phyloP scores from a whole-genome alignment of 2,888 invertebrate genomes.

The Nematopogon swammerdamellus region DNA sequence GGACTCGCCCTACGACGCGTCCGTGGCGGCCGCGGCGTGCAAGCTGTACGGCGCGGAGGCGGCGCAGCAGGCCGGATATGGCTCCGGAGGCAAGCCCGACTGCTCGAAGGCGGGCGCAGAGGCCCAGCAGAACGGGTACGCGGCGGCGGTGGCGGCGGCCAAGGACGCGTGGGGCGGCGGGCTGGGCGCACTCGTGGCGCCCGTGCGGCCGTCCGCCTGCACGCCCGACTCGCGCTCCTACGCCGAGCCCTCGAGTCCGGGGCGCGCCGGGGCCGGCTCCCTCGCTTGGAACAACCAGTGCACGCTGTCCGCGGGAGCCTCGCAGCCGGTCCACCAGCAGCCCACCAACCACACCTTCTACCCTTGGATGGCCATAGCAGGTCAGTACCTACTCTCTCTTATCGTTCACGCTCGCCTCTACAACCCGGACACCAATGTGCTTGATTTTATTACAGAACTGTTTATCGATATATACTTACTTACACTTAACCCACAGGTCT shows the following conservation, averaged over 20 bases:
- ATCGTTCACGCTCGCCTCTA: too few relatives aligned
- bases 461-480: too few relatives aligned
- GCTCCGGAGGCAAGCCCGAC: constrained; percentile 65
- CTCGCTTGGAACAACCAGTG: constrained; percentile 85
- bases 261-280: constrained; percentile 58
- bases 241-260: constrained; percentile 82
- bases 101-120: constrained; percentile 67
- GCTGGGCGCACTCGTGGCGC: constrained; percentile 60
- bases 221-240: constrained; percentile 84
- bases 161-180: constrained; percentile 70
- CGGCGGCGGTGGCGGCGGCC: constrained; percentile 59
- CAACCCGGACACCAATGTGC: too few relatives aligned
- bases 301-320: constrained; percentile 73
- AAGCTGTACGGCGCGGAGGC: constrained; percentile 72
- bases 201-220: constrained; percentile 82
- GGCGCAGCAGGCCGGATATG: constrained; percentile 56
- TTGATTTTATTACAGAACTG: too few relatives aligned
- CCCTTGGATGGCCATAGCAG: constrained; percentile 99
- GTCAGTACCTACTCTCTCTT: constrained; percentile 62
- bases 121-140: constrained; percentile 66
- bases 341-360: constrained; percentile 92
- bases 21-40: constrained; percentile 82
- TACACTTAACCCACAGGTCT: too few relatives aligned
- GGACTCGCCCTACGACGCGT: constrained; percentile 89
- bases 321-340: constrained; percentile 86